A percentile compares a stretch with the other conserved stretches of the same genome.
Evolutionary conservation across 2,113 vertebrate genomes (phyloP).

Genomic region (Crotalus horridus): DNA sequence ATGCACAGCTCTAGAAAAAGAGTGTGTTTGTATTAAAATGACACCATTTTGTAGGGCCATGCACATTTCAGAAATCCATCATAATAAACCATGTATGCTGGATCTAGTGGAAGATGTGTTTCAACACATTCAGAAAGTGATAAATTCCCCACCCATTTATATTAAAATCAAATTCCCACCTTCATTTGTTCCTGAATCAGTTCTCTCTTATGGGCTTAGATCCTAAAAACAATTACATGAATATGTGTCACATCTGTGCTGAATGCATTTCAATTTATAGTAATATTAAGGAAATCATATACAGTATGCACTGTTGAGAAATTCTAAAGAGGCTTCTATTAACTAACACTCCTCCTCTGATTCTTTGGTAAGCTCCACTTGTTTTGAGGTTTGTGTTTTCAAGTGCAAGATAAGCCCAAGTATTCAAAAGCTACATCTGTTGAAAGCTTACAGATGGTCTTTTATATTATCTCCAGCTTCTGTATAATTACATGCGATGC

Average conservation of each 20-base stretch:
- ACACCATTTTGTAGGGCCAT: not conserved
- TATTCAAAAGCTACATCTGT: constrained; percentile 65
- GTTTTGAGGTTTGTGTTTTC: constrained; percentile 49
- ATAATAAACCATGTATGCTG: not conserved
- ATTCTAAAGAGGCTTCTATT: constrained; percentile 15
- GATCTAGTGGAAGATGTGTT: not conserved
- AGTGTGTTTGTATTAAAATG: not conserved
- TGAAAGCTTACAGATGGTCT: constrained; percentile 65
- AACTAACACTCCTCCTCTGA: constrained; percentile 1
- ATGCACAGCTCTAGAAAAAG: not conserved
- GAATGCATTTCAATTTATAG: not conserved
- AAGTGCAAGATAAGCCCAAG: constrained; percentile 55
- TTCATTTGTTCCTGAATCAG: not conserved
- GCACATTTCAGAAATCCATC: not conserved
- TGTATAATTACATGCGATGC: constrained; percentile 62
- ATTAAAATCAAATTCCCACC: not conserved
- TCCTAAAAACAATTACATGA: not conserved
- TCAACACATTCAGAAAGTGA: not conserved
- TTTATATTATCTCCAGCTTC: constrained; percentile 60
- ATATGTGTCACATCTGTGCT: not conserved
- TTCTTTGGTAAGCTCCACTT: constrained; percentile 38
- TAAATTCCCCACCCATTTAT: not conserved
- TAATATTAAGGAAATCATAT: not conserved
- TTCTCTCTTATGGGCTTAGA: too few relatives aligned
- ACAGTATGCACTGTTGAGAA: constrained; percentile 2